These are phyloP conservation scores for Sipha flava DNA, from an alignment of 1,140 invertebrate genomes.

Conservation along the genomic window DNA sequence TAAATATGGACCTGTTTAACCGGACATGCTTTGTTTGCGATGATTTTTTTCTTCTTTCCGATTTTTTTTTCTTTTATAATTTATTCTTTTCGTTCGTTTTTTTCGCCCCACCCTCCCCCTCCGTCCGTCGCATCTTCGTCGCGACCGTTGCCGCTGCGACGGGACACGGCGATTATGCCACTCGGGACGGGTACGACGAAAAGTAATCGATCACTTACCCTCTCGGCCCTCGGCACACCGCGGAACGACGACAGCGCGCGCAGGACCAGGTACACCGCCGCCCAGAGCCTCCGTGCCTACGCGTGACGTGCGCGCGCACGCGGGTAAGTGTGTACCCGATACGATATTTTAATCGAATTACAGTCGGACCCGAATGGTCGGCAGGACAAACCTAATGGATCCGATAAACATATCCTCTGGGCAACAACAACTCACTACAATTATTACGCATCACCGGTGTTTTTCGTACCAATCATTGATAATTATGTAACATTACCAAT, in stretches of 20 bases:
- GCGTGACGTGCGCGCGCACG: too few relatives aligned
- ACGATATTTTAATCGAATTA: background rate
- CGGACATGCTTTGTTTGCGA: slow-evolving; percentile 18
- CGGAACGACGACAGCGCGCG: background rate
- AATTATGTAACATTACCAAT: too few relatives aligned
- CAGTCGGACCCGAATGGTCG: background rate
- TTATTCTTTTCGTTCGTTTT: background rate
- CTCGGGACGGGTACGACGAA: too few relatives aligned
- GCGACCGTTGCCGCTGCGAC: background rate
- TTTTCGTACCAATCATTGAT: too few relatives aligned
- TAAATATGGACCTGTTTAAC: slow-evolving; percentile 12
- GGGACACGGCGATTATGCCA: background rate
- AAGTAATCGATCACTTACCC: slow-evolving; percentile 6
- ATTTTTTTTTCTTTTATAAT: background rate
- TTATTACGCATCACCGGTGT: too few relatives aligned
- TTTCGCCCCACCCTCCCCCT: too few relatives aligned
- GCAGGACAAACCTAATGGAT: background rate
- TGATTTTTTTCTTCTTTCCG: background rate
- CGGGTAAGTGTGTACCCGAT: too few relatives aligned
- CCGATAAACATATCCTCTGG: background rate
- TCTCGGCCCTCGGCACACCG: too few relatives aligned
- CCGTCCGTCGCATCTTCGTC: too few relatives aligned
- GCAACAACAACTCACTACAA: too few relatives aligned
- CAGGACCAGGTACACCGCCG: too few relatives aligned
- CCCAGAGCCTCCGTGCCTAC: too few relatives aligned